Conservation (phyloP, 2,888 invertebrate species). For the Acronicta leporina region DNA sequence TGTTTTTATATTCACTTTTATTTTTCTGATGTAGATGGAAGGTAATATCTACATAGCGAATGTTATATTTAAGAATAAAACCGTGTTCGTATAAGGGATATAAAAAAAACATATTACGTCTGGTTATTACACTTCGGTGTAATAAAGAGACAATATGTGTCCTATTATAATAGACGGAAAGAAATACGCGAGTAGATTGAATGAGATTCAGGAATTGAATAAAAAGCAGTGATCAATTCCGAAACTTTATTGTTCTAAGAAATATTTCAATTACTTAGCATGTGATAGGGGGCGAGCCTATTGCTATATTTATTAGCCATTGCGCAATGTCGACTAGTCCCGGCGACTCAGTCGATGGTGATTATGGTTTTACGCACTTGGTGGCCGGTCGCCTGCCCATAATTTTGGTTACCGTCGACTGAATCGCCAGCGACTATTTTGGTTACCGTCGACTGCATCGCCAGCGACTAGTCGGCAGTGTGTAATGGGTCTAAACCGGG, state of each 20-base stretch:
- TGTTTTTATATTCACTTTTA: constrained; percentile 53
- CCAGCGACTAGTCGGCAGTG: too few relatives aligned
- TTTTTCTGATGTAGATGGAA: constrained; percentile 52
- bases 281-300: too few relatives aligned
- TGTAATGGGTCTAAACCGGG: too few relatives aligned
- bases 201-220: constrained; percentile 35
- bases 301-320: too few relatives aligned
- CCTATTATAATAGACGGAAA: constrained; percentile 37
- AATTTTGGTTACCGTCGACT: too few relatives aligned
- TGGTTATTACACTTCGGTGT: constrained; percentile 49
- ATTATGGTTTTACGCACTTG: too few relatives aligned
- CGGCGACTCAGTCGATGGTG: too few relatives aligned
- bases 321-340: too few relatives aligned
- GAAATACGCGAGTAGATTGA: constrained; percentile 40
- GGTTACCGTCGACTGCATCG: too few relatives aligned
- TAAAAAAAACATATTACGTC: constrained; percentile 58
- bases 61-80: constrained; percentile 57
- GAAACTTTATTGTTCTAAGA: constrained; percentile 25
- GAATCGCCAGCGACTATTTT: too few relatives aligned
- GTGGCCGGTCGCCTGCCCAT: too few relatives aligned
- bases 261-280: constrained; percentile 37
- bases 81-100: constrained; percentile 53
- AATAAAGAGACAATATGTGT: constrained; percentile 53
- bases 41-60: constrained; percentile 51
- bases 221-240: constrained; percentile 31